phyloP scores from a whole-genome alignment of 2,797 vertebrate species.

The Gymnothorax javanicus region DNA sequence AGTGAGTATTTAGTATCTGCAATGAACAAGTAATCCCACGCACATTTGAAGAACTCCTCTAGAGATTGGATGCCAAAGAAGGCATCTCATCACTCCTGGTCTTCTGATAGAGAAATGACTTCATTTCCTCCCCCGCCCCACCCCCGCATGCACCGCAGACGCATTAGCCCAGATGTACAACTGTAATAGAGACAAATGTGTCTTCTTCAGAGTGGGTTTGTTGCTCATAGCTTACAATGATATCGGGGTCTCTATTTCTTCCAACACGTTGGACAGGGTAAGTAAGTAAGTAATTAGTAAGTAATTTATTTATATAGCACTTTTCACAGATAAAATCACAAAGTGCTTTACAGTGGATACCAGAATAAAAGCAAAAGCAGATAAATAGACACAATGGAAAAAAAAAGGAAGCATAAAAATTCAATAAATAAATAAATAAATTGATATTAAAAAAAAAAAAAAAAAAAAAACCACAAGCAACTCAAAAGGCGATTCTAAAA shows the following conservation, averaged over 20 bases:
- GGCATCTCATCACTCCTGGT: not conserved
- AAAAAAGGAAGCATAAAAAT: too few species aligned
- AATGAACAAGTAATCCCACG: conserved; percentile 1
- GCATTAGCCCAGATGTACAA: conserved; percentile 5
- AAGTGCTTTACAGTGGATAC: too few species aligned
- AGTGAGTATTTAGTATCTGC: not conserved
- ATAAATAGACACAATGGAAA: too few species aligned
- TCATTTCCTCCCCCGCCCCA: not conserved
- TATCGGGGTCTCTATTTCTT: not conserved
- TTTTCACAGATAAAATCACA: too few species aligned
- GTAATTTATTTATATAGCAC: too few species aligned
- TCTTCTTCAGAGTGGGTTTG: not conserved
- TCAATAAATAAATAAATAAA: too few species aligned
- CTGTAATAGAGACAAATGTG: not conserved
- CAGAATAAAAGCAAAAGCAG: too few species aligned
- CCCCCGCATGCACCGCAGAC: not conserved
- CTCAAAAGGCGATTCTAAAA: too few species aligned
- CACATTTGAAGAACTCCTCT: not conserved
- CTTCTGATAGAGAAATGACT: not conserved
- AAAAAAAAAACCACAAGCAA: too few species aligned
- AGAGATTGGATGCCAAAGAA: not conserved
- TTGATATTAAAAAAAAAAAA: too few species aligned
- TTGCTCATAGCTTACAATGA: not conserved
- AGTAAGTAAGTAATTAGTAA: too few species aligned
- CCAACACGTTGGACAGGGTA: not conserved